A percentile compares a stretch with the other conserved stretches of the same genome.
These are phyloP conservation scores for Melitaea cinxia DNA, from an alignment of 1,140 invertebrate species.

Conservation along the genomic window DNA sequence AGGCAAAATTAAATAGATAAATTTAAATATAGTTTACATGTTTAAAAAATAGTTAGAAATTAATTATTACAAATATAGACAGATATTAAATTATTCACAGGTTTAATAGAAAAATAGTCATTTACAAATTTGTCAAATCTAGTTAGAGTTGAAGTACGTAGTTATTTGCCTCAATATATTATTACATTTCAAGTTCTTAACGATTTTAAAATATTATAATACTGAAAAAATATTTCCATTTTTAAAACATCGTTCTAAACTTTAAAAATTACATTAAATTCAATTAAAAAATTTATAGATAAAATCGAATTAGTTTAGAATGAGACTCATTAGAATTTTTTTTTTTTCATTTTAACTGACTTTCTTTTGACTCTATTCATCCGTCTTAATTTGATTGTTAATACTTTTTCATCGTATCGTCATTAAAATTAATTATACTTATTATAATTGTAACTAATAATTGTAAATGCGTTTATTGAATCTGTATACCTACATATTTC, in stretches of 20 bases:
- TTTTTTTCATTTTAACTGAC: too few species aligned
- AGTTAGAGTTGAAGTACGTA: neutral
- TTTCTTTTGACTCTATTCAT: too few species aligned
- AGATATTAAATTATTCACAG: neutral
- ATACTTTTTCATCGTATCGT: neutral
- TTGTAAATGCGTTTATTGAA: constrained; percentile 1
- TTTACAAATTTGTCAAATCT: constrained; percentile 1
- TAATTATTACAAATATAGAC: neutral
- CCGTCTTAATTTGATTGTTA: neutral
- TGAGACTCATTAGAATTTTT: neutral
- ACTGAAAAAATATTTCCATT: neutral
- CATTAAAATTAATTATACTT: neutral
- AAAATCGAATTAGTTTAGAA: neutral
- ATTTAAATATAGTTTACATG: neutral
- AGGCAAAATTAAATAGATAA: constrained; percentile 3
- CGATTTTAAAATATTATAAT: constrained; percentile 1
- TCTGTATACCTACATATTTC: neutral
- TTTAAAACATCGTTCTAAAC: neutral
- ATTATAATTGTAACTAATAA: neutral
- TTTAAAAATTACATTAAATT: neutral
- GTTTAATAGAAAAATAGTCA: neutral
- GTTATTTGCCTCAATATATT: neutral
- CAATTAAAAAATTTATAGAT: neutral
- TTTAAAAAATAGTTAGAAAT: constrained; percentile 2
- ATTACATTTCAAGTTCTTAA: neutral